Evolutionary conservation across 2,888 invertebrate species (phyloP).

Genomic region (Amblyjoppa fuscipennis): DNA sequence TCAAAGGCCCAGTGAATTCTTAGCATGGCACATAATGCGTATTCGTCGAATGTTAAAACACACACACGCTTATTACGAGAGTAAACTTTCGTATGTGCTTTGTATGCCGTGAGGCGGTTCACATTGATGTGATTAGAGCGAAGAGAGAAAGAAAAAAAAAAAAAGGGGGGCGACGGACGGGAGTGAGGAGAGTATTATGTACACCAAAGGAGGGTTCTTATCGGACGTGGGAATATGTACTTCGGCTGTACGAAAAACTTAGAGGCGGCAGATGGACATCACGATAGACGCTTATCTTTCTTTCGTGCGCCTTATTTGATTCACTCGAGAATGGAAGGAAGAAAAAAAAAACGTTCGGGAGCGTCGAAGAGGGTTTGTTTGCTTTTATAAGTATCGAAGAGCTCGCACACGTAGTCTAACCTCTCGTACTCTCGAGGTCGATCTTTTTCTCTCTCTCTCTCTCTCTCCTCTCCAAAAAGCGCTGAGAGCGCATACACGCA

Average conservation of each 20-base stretch:
- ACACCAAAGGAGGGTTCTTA: slow-evolving; percentile 19
- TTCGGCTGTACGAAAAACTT: slow-evolving; percentile 31
- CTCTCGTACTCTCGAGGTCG: neutral
- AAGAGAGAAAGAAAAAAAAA: neutral
- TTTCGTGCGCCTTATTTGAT: slow-evolving; percentile 28
- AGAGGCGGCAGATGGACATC: slow-evolving; percentile 64
- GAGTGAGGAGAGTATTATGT: neutral
- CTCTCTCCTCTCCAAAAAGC: slow-evolving; percentile 1
- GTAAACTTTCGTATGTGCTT: neutral
- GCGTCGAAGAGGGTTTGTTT: slow-evolving; percentile 75
- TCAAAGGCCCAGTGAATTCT: slow-evolving; percentile 6
- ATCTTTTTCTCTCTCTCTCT: slow-evolving; percentile 4
- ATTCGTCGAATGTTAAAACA: neutral
- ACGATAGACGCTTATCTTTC: neutral
- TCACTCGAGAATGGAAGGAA: slow-evolving; percentile 32
- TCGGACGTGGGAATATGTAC: slow-evolving; percentile 72
- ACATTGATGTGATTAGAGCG: slow-evolving; percentile 4
- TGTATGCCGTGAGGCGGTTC: neutral
- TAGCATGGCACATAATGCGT: neutral
- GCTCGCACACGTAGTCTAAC: slow-evolving; percentile 25
- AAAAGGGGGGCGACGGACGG: neutral
- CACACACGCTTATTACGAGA: neutral
- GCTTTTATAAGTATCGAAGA: slow-evolving; percentile 79
- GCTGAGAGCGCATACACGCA: slow-evolving; percentile 9
- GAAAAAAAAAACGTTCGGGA: slow-evolving; percentile 69